Evolutionary conservation across 2,888 invertebrate genomes (phyloP), one percentile per base, ranked within the genome.

Genomic region (Volucella zonaria): DNA sequence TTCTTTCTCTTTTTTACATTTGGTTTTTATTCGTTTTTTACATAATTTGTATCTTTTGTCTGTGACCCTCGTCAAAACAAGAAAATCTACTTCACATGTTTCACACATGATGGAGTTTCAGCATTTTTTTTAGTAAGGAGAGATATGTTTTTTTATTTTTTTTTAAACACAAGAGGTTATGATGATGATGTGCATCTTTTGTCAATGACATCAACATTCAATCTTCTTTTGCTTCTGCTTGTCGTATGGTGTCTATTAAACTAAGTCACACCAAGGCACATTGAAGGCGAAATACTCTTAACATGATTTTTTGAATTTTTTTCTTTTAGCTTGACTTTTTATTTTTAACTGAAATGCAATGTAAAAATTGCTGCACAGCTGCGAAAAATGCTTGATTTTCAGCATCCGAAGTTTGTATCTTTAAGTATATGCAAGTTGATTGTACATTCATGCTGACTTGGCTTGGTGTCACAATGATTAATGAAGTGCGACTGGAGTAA

Each of bases 401-500:
- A 31, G 31, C 68, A 62, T 79, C 56, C 52, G 51, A 31, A 31
- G 59, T 40, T 51, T 75, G 54, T 80, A 67, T 83, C 81, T 77
- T 81, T 68, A 85, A 68, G 81, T 71, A 77, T 85, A 71, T 77
- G 47, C 85, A 2, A 73, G 83, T 87, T 78, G 86, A 86, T 86
- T 87, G 86, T 86, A 87, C 86, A 87, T 82, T 86, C 87, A 86
- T 87, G 80, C 77, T 80, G 71, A 82, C 82, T 82, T 70, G 88
- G 86, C 87, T 87, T 87, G 89, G 88, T 90, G 90, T 90, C 89
- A 89, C 88, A 89, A 90, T 91, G 91, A 91, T 91, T 91, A 91
- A 91, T 91, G 91, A 91, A 91, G 90, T 91, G 91, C 91, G 90
- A 90, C 88, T 89, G 87, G 87, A 86, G 77, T 88, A 88, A 87